Evolutionary conservation across 2,797 vertebrate species (phyloP), one percentile per base, ranked within the genome.

Genomic region (Salarias fasciatus): DNA sequence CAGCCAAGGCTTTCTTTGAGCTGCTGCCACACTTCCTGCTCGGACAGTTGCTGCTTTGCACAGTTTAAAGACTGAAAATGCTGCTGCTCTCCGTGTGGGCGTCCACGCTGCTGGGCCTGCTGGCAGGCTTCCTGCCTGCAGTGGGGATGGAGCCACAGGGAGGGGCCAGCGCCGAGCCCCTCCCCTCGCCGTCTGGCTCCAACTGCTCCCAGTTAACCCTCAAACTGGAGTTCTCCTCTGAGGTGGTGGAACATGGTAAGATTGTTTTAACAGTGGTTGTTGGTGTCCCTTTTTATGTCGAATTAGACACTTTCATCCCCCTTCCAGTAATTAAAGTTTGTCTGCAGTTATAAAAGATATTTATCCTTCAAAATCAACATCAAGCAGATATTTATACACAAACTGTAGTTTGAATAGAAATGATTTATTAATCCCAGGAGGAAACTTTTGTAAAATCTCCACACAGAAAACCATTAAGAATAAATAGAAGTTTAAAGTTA

Each of bases 191-290:
- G 0, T 91, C 68, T 3, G 57, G 83, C 71, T 86, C 94, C 54
- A 96, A 96, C 91, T 98, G 96, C 86, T 94, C 97, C 28, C 91
- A 89, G 53, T 86, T 97, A 63, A 94, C 94, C 51, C 57, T 99
- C 74, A 94, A 95, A 85, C 88, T 99, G 87, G 98, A 97, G 59
- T 99, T 99, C 83, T 95, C 96, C 47, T 93, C 96, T 0, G 93
- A 93, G 5, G 93, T 97, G 11, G 96, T 99, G 66, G 95, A 98
- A 74, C 94, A 98, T 40, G 98, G 98, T 99, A 91, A 93, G 93
- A 61, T 53, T 41, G 11, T 6, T 5, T n/a, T 66, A 0, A 48
- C 6, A 37, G 0, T 11, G 14, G 4, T 51, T 4, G 10, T 44
- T n/a, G 8, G 40, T 3, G 37, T 24, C 3, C 7, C 40, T 40